These are phyloP conservation scores for Stenopsyche tienmushanensis DNA, from an alignment of 1,140 invertebrate species.

Conservation along the genomic window DNA sequence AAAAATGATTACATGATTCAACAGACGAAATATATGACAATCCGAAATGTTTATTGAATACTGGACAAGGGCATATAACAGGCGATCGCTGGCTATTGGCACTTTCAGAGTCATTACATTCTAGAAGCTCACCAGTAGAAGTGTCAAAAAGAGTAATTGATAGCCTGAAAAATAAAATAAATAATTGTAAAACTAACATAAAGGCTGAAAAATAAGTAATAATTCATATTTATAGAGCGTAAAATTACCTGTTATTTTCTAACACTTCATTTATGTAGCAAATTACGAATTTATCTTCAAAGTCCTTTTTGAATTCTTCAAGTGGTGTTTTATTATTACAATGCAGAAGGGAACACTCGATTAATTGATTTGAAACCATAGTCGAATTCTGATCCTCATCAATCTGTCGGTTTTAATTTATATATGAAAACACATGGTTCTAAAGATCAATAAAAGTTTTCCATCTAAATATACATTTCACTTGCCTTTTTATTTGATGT, in stretches of 20 bases:
- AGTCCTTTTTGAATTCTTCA: too few species aligned
- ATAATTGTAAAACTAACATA: slow-evolving; percentile 1
- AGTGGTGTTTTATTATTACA: too few species aligned
- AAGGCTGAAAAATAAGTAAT: too few species aligned
- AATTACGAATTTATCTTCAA: slow-evolving; percentile 8
- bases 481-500: too few species aligned
- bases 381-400: too few species aligned
- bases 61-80: slow-evolving; percentile 58
- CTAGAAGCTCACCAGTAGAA: slow-evolving; percentile 58
- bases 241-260: too few species aligned
- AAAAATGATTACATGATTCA: slow-evolving; percentile 58
- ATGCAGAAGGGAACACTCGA: slow-evolving; percentile 1
- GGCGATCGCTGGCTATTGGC: slow-evolving; percentile 46
- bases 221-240: too few species aligned
- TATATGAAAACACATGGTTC: too few species aligned
- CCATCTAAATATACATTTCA: too few species aligned
- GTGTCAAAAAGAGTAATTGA: slow-evolving; percentile 59
- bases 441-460: too few species aligned
- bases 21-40: slow-evolving; percentile 54
- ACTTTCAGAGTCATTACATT: slow-evolving; percentile 53
- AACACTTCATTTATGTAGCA: slow-evolving; percentile 2
- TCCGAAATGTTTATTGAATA: slow-evolving; percentile 55
- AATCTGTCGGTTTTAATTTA: too few species aligned
- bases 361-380: not conserved
- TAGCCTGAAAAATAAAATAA: slow-evolving; percentile 53